Base-by-base conservation (phyloP, 2,113 vertebrate genomes). In the Empidonax alnorum region DNA sequence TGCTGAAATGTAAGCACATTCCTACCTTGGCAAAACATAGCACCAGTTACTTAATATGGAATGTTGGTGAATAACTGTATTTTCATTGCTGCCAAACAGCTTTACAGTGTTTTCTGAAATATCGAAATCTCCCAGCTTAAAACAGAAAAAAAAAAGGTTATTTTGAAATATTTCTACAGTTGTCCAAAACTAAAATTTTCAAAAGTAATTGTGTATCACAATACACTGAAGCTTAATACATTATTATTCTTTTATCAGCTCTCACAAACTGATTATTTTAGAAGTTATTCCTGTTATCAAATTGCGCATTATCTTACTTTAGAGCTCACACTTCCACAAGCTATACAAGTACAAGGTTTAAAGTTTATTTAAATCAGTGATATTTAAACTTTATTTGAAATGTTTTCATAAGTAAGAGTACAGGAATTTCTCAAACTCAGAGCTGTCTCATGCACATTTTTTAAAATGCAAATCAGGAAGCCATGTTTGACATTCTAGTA, bases 21-120 rank as follows among this genome's bases (percentile, higher is more conserved):
- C 97, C 88, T 93, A 99, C 99, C 99, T 99, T 96, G 99, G 99
- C 90, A 99, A 98, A 93, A 99, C 94, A 52, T 99, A 99, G 86
- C 99, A 99, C 99, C 99, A 99, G 91, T 97, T 97, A 96, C 88
- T 97, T 93, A 98, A 91, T 75, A 98, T 97, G 67, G 97, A 98
- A 82, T 97, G 89, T 12, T 94, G 97, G 44, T 98, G 93, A 73
- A 99, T 98, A 84, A 98, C 84, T 61, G 92, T 65, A 41, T 96
- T 96, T 58, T 95, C 95, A 41, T 97, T 97, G 46, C 52, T 94
- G 72, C 97, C 90, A 98, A 99, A 99, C 63, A 96, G 94, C 71
- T 97, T 97, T 90, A 99, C 33, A 7, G 96, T 91, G 35, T 91
- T 93, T 10, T 94, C 93, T 66, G 98, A 96, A 97, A 99, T 97